Base-by-base conservation (phyloP, 2,113 vertebrate species). In the Cranoglanis bouderius region DNA sequence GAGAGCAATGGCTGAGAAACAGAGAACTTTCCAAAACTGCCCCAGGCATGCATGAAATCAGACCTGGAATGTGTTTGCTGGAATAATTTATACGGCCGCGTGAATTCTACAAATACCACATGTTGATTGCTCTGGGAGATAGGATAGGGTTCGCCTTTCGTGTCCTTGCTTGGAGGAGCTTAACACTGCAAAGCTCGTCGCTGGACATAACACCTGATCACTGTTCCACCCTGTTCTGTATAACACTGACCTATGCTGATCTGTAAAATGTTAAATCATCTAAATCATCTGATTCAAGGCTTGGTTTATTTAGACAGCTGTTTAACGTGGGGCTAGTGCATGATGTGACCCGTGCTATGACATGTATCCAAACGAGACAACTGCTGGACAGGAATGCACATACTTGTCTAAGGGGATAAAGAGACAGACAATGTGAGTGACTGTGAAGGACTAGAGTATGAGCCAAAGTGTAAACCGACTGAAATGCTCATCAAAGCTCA, bases 101-200 rank as follows among this genome's bases (percentile, higher is more conserved):
- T 90, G 90, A 91, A 93, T 94, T 94, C 94, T 93, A 85, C 87
- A 92, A 94, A 95, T 92, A 93, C 92, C 92, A 85, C 93, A 91
- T 91, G 94, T 89, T 87, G 93, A 93, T 93, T 90, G 24, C 89
- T 93, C 85, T 89, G 89, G 90, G 91, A 91, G 92, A 93, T 88
- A 78, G 89, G 46, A 63, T 59, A 1, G 72, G 89, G 90, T 88
- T 93, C 91, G 86, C 82, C 14, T 90, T 87, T 91, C 84, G 18
- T 82, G 89, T 87, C 90, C 49, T 49, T 5, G 29, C 89, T 53
- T 63, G 65, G 86, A 72, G 19, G 59, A 86, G 83, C 67, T 89
- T 83, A 81, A 87, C 40, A 19, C 57, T 49, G 67, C 18, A 21
- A 32, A 24, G 38, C 89, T 51, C 10, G 24, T 40, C 10, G 18